Base-by-base conservation (phyloP, 2,797 vertebrate genomes). In the Anomalospiza imberbis region DNA sequence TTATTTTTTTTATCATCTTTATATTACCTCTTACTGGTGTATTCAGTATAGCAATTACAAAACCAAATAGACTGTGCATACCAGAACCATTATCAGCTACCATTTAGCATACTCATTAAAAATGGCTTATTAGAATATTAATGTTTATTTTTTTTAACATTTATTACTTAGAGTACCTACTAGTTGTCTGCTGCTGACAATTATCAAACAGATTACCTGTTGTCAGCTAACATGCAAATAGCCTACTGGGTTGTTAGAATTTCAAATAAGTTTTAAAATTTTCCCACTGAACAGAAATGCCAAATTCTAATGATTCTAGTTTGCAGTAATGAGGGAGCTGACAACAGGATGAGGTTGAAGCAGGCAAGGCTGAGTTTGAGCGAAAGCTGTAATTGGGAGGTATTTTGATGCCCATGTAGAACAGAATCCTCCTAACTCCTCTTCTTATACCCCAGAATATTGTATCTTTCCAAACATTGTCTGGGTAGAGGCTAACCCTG, bases 381-480 rank as follows among this genome's bases (percentile, higher is more conserved):
- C 29, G 67, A 81, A 88, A 86, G 21, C 36, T 73, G 26, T 62
- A 53, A 45, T 2, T 47, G 17, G 38, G 44, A 62, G 13, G 4
- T 53, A 5, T 68, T 88, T 75, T 63, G 32, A 58, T 66, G 44
- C 14, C 25, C 3, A 0, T n/a, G 29, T 55, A 53, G 67, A 76
- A 40, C 6, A n/a, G 57, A 42, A 36, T 66, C 22, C 9, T 83
- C 24, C 14, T 68, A n/a, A 44, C 17, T 74, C 4, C 2, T 2
- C 48, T 79, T 42, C n/a, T 60, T 29, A 29, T 12, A 17, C 24
- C 12, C 51, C 19, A 50, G 32, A 61, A 50, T 4, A 4, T 42
- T n/a, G 0, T 66, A 8, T 79, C 2, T 83, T 75, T 83, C 19
- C 0, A 9, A 34, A 36, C 4, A 0, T 44, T 84, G 38, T 13